These are phyloP conservation scores for Lycia hirtaria DNA, from an alignment of 2,888 invertebrate species.

Conservation along the genomic window DNA sequence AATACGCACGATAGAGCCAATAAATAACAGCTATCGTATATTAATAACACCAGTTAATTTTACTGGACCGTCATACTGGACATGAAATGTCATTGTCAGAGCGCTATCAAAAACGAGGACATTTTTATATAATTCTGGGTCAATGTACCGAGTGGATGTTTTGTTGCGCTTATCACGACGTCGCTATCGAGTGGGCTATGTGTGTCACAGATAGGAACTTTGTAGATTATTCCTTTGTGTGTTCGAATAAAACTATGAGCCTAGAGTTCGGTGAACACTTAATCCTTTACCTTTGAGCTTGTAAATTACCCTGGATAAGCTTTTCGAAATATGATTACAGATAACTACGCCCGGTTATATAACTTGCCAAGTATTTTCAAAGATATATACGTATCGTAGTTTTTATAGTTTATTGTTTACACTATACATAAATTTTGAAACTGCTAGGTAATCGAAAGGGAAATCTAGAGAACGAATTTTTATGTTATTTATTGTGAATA, in stretches of 20 bases:
- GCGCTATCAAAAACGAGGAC: constrained; percentile 77
- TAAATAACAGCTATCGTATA: constrained; percentile 1
- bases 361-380: neutral
- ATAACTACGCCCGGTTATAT: constrained; percentile 1
- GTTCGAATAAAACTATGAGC: constrained; percentile 59
- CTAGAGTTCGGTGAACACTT: constrained; percentile 28
- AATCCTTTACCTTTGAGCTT: constrained; percentile 15
- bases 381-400: neutral
- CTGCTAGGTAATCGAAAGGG: constrained; percentile 14
- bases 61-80: constrained; percentile 60
- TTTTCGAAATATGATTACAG: constrained; percentile 11
- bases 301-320: constrained; percentile 12
- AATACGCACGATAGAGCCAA: neutral
- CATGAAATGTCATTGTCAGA: constrained; percentile 81
- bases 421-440: constrained; percentile 25
- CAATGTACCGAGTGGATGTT: constrained; percentile 74
- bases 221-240: constrained; percentile 62
- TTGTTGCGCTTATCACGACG: constrained; percentile 77
- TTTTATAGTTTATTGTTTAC: constrained; percentile 14
- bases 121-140: constrained; percentile 85
- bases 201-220: constrained; percentile 75
- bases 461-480: constrained; percentile 16
- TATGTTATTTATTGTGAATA: constrained; percentile 18
- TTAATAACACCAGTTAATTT: constrained; percentile 43
- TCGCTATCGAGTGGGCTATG: constrained; percentile 74